Conservation (phyloP, 2,113 vertebrate species). For the Calidris pygmaea region DNA sequence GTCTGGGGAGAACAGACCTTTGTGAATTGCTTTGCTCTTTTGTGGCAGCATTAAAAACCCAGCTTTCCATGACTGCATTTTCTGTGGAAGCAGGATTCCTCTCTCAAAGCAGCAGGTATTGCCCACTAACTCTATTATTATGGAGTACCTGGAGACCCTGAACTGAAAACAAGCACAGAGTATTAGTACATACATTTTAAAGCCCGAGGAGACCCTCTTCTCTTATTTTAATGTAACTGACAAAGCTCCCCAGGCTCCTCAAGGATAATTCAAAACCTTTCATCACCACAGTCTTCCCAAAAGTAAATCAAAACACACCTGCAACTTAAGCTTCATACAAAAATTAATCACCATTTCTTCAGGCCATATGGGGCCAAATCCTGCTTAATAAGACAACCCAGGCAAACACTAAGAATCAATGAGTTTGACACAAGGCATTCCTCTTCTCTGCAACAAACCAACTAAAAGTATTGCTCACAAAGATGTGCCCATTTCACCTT, state of each 20-base stretch:
- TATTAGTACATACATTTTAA: neutral
- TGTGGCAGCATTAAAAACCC: neutral
- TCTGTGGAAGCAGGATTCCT: neutral
- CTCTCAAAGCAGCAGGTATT: neutral
- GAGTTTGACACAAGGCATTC: neutral
- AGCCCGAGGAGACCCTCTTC: neutral
- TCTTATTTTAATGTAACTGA: neutral
- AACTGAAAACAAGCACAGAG: neutral
- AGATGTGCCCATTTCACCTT: neutral
- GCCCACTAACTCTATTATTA: neutral
- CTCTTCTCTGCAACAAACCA: neutral
- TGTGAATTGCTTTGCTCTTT: neutral
- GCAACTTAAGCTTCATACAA: neutral
- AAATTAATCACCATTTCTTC: neutral
- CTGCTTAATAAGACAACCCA: neutral
- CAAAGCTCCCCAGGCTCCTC: neutral
- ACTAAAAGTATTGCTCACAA: neutral
- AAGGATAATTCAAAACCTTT: neutral
- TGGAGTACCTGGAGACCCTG: neutral
- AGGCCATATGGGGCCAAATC: neutral
- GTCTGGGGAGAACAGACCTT: neutral
- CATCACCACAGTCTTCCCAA: neutral
- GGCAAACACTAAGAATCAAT: neutral
- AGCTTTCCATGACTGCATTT: neutral
- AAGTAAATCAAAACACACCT: neutral